Evolutionary conservation across 2,888 invertebrate species (phyloP).

Genomic region (Drosophila pseudotakahashii): DNA sequence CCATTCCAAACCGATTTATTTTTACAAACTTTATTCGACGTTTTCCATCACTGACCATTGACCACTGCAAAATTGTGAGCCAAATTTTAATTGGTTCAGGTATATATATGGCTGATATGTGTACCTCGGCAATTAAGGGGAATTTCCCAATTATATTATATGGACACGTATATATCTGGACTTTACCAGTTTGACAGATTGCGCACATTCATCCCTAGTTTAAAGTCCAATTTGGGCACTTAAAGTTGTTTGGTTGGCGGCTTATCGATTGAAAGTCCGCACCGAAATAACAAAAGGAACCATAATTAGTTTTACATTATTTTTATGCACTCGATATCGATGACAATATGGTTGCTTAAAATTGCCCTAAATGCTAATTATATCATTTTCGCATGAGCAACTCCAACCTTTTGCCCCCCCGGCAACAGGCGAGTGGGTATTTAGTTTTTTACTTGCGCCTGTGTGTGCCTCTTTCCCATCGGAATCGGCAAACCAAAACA

Average conservation of each 20-base stretch:
- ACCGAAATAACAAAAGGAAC: constrained; percentile 2
- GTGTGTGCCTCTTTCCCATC: constrained; percentile 41
- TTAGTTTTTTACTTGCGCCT: constrained; percentile 4
- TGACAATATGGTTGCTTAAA: neutral
- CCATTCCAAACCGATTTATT: neutral
- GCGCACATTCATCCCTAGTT: constrained; percentile 13
- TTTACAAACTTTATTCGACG: no score
- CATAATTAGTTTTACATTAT: constrained; percentile 4
- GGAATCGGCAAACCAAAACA: constrained; percentile 47
- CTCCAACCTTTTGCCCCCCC: no score
- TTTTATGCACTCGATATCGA: neutral
- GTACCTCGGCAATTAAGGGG: constrained; percentile 12
- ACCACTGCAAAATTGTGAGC: neutral
- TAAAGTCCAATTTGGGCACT: constrained; percentile 37
- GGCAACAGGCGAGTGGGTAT: constrained; percentile 7
- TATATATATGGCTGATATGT: constrained; percentile 12
- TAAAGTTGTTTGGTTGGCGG: neutral
- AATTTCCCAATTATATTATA: neutral
- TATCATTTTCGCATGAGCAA: constrained; percentile 9
- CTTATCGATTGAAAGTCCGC: constrained; percentile 19
- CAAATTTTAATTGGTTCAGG: neutral
- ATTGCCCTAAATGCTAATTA: neutral
- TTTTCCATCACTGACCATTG: constrained; percentile 4
- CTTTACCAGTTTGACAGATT: neutral
- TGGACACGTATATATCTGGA: constrained; percentile 1